Conservation (phyloP, 1,140 invertebrate species). For the Drosophila littoralis region DNA sequence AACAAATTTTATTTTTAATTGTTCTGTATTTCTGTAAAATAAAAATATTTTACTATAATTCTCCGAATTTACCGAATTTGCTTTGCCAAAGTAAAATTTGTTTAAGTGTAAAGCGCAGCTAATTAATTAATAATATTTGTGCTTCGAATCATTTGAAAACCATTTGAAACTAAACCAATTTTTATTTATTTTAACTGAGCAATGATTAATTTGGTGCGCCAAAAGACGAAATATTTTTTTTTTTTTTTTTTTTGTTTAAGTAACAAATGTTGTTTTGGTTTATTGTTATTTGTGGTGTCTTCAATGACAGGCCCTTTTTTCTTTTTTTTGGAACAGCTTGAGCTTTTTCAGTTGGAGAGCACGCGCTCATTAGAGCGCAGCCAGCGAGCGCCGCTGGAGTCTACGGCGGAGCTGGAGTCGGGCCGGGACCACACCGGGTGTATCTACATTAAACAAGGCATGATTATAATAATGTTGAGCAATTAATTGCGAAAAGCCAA, state of each 20-base stretch:
- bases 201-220: conserved; percentile 74
- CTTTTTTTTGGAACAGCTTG: conserved; percentile 56
- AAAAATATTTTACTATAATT: background rate
- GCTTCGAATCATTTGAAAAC: conserved; percentile 49
- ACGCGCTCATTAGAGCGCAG: conserved; percentile 74
- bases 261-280: conserved; percentile 14
- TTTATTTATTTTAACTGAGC: conserved; percentile 79
- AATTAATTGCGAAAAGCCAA: conserved; percentile 76
- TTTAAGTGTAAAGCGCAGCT: conserved; percentile 44
- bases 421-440: conserved; percentile 53
- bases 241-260: background rate
- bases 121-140: conserved; percentile 76
- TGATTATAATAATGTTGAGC: conserved; percentile 76
- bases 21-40: background rate
- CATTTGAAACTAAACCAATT: conserved; percentile 73
- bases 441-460: conserved; percentile 71
- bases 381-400: conserved; percentile 38
- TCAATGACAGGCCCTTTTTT: conserved; percentile 73
- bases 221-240: conserved; percentile 55
- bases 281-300: conserved; percentile 10
- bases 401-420: conserved; percentile 17
- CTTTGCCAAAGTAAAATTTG: background rate
- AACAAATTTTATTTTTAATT: background rate
- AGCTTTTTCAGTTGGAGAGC: conserved; percentile 66
- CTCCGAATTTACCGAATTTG: background rate